Evolutionary conservation across 2,797 vertebrate genomes (phyloP), one percentile per base, ranked within the genome.

Genomic region (Chiloscyllium punctatum): DNA sequence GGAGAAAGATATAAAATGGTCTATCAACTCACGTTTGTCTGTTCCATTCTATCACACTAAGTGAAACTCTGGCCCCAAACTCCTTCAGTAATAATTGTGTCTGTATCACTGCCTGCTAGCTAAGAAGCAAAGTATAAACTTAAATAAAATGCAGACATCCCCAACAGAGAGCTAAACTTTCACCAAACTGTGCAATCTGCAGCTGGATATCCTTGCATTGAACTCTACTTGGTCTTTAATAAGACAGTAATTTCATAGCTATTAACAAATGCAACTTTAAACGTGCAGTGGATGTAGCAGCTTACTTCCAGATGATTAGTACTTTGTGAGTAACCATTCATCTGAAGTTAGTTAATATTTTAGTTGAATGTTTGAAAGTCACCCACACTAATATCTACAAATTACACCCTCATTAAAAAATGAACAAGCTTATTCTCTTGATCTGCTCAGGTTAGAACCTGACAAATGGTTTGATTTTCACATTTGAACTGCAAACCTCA

Each of bases 371-470:
- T 42, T 94, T 74, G 48, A 94, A 94, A 94, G 48, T 94, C 94
- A 94, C 69, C 42, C 66, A 13, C 3, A 74, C 69, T 98, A 98
- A 97, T 98, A 98, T 96, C 97, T 97, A 98, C 98, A 98, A 98
- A 98, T 97, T 98, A 97, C 96, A 97, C 98, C 98, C 98, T 97
- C 97, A 97, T 98, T 98, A 98, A 96, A 97, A 62, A 96, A 97
- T 97, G 97, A 98, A 98, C 97, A 98, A 97, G 96, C 97, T 97
- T 97, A 96, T 97, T 96, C 96, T 97, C 96, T 96, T 96, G 97
- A 97, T 97, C 98, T 97, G 97, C 97, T 97, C 97, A 97, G 97
- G 97, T 98, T 98, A 98, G 98, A 97, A 97, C 97, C 98, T 98
- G 97, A 97, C 97, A 98, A 98, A 98, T 97, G 96, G 97, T 97